phyloP scores from a whole-genome alignment of 2,888 invertebrate species.

The Neuroscelio doddi region DNA sequence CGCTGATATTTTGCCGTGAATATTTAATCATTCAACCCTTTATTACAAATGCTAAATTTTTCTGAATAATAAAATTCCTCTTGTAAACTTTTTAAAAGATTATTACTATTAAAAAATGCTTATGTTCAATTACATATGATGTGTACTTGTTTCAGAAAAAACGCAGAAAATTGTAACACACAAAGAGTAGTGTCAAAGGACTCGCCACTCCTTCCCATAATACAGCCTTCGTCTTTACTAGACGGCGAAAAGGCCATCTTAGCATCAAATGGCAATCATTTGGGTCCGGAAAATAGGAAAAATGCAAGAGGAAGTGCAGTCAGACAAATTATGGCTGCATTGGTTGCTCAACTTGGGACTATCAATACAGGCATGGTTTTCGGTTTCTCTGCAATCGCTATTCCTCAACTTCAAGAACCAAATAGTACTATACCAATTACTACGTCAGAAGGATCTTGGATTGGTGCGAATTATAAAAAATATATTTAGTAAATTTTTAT shows the following conservation, averaged over 20 bases:
- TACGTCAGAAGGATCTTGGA: constrained; percentile 77
- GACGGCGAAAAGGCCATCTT: constrained; percentile 46
- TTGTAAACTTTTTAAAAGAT: too few relatives aligned
- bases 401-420: constrained; percentile 76
- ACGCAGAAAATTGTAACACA: constrained; percentile 45
- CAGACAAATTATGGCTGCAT: constrained; percentile 76
- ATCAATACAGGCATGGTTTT: constrained; percentile 82
- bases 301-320: constrained; percentile 58
- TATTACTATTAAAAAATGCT: too few relatives aligned
- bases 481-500: too few relatives aligned
- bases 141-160: constrained; percentile 54
- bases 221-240: constrained; percentile 44
- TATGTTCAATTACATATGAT: too few relatives aligned
- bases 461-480: constrained; percentile 78
- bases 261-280: constrained; percentile 45
- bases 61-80: too few relatives aligned
- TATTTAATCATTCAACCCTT: too few relatives aligned
- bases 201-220: constrained; percentile 52
- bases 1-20: too few relatives aligned
- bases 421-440: constrained; percentile 75
- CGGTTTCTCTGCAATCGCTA: constrained; percentile 79
- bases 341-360: constrained; percentile 79
- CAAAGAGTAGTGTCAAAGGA: constrained; percentile 59
- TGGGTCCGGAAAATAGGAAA: constrained; percentile 47
- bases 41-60: too few relatives aligned